Conservation (phyloP, 2,888 invertebrate genomes). For the Griposia aprilina region DNA sequence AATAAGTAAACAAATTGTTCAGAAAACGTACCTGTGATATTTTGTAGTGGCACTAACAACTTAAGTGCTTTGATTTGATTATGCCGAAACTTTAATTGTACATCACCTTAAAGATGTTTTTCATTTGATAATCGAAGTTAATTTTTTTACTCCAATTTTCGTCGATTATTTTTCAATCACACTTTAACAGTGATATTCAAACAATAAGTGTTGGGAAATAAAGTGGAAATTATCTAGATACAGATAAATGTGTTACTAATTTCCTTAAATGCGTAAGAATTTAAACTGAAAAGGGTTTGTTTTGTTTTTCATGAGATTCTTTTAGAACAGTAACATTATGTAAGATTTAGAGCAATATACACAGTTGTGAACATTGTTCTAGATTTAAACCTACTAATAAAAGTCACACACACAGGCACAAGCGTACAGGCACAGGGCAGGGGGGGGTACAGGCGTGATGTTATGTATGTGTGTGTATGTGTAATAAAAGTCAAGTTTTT, state of each 20-base stretch:
- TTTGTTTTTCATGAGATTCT: neutral
- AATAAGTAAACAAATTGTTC: conserved; percentile 1
- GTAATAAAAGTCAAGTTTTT: neutral
- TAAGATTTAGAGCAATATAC: neutral
- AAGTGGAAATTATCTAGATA: neutral
- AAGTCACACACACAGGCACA: too few relatives aligned
- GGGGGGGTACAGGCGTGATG: too few relatives aligned
- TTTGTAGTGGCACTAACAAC: neutral
- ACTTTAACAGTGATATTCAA: neutral
- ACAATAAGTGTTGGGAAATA: neutral
- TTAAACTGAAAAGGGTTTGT: neutral
- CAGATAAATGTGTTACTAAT: neutral
- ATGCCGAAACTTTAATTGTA: neutral
- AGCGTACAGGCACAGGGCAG: too few relatives aligned
- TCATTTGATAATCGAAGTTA: neutral
- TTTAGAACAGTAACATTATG: neutral
- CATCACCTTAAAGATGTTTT: neutral
- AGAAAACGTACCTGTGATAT: too few relatives aligned
- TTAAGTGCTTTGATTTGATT: neutral
- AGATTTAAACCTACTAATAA: neutral
- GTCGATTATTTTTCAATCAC: neutral
- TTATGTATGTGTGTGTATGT: too few relatives aligned
- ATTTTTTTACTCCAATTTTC: neutral
- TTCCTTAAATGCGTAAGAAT: too few relatives aligned
- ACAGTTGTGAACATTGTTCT: neutral